A percentile compares a stretch with the other conserved stretches of the same genome.
phyloP scores from a whole-genome alignment of 2,797 vertebrate species.

The Clarias platycephalus region DNA sequence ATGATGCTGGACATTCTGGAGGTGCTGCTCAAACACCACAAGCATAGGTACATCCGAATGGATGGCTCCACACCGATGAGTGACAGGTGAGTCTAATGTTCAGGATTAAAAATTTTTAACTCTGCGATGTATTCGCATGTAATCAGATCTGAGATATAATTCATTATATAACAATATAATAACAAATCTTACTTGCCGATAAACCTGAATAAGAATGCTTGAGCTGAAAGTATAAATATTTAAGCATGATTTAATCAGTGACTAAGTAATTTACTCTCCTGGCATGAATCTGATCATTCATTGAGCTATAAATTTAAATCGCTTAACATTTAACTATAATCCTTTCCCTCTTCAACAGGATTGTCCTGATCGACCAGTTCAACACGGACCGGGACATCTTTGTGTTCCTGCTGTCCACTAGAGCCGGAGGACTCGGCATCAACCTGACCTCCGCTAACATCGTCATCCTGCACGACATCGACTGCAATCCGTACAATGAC shows the following conservation, averaged over 20 bases:
- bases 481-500: conserved; percentile 87
- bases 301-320: background rate
- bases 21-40: conserved; percentile 78
- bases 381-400: conserved; percentile 84
- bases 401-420: conserved; percentile 85
- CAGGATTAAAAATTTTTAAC: background rate
- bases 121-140: background rate
- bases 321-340: background rate
- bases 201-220: background rate
- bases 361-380: conserved; percentile 83
- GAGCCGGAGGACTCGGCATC: conserved; percentile 85
- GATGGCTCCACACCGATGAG: conserved; percentile 85
- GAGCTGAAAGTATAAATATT: background rate
- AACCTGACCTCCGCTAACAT: conserved; percentile 86
- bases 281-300: background rate
- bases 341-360: conserved; percentile 65
- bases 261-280: background rate
- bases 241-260: background rate
- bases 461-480: conserved; percentile 86
- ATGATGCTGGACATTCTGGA: conserved; percentile 88
- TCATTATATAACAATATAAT: background rate
- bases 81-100: conserved; percentile 68
- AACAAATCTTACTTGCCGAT: background rate
- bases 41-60: conserved; percentile 79
- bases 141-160: background rate